These are phyloP conservation scores for Allygus modestus DNA, from an alignment of 2,888 invertebrate species.

Conservation along the genomic window DNA sequence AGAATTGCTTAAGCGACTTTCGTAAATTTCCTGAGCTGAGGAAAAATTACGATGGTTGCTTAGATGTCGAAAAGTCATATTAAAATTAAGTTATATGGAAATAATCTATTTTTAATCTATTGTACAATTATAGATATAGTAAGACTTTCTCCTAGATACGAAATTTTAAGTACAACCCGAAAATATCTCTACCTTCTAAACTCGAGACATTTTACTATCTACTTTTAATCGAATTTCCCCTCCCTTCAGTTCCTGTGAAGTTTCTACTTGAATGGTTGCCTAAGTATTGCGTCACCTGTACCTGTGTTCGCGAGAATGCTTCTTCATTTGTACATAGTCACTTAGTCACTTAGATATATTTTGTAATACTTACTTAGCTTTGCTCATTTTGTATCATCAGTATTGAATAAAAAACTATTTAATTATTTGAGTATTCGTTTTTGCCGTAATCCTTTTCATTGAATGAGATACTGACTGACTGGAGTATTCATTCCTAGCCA, in stretches of 20 bases:
- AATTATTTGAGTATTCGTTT: neutral
- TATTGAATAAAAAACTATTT: constrained; percentile 40
- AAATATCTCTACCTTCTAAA: too few species aligned
- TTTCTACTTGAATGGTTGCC: neutral
- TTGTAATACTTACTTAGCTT: constrained; percentile 46
- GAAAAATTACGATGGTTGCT: constrained; percentile 14
- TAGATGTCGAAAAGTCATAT: neutral
- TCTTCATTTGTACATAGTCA: constrained; percentile 33
- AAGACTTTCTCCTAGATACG: too few species aligned
- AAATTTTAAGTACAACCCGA: too few species aligned
- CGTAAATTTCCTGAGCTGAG: constrained; percentile 2
- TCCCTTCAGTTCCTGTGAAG: neutral
- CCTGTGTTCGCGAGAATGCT: constrained; percentile 8
- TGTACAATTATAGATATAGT: neutral
- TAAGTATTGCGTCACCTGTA: neutral
- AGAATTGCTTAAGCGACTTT: constrained; percentile 1
- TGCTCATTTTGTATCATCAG: constrained; percentile 55
- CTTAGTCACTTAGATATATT: constrained; percentile 50
- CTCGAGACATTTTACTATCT: too few species aligned
- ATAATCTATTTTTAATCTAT: neutral
- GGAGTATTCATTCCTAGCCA: too few species aligned
- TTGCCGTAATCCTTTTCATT: too few species aligned
- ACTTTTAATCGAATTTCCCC: too few species aligned
- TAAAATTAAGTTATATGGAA: neutral
- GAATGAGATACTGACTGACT: too few species aligned